Conservation (phyloP, 2,113 vertebrate genomes). For the Puffinus mauretanicus region DNA sequence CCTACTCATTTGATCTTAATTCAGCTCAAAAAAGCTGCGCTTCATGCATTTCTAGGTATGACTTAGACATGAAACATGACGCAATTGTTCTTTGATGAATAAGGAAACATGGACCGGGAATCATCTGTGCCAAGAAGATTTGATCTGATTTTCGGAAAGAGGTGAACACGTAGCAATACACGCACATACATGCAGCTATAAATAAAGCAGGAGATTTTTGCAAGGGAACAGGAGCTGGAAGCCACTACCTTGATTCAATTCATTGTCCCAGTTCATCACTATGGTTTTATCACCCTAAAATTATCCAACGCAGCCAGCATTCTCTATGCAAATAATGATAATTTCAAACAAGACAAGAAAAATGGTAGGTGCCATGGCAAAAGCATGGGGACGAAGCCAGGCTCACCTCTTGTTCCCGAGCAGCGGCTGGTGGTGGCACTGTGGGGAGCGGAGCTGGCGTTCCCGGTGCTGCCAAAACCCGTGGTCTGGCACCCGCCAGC, state of each 20-base stretch:
- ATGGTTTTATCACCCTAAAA: constrained; percentile 43
- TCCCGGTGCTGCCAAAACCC: background rate
- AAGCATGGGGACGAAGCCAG: background rate
- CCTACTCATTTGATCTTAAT: constrained; percentile 53
- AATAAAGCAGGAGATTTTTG: constrained; percentile 25
- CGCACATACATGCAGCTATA: constrained; percentile 3
- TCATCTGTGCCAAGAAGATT: constrained; percentile 6
- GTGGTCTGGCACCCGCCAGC: fast-evolving
- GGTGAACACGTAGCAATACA: background rate
- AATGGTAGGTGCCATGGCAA: background rate
- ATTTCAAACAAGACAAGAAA: background rate
- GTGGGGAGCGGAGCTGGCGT: fast-evolving
- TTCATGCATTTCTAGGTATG: background rate
- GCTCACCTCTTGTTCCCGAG: background rate
- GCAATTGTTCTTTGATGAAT: constrained; percentile 5
- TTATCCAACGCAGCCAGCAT: background rate
- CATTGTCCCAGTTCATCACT: constrained; percentile 4
- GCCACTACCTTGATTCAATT: constrained; percentile 28
- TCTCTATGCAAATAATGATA: background rate
- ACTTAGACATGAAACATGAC: background rate
- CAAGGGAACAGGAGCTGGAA: background rate
- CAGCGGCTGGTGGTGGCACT: background rate
- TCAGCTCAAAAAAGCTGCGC: constrained; percentile 1
- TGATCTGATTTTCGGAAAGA: background rate
- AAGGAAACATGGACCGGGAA: background rate